Conservation (phyloP, 64 coral and sea anemone genomes). For the Pachyseris speciosa region DNA sequence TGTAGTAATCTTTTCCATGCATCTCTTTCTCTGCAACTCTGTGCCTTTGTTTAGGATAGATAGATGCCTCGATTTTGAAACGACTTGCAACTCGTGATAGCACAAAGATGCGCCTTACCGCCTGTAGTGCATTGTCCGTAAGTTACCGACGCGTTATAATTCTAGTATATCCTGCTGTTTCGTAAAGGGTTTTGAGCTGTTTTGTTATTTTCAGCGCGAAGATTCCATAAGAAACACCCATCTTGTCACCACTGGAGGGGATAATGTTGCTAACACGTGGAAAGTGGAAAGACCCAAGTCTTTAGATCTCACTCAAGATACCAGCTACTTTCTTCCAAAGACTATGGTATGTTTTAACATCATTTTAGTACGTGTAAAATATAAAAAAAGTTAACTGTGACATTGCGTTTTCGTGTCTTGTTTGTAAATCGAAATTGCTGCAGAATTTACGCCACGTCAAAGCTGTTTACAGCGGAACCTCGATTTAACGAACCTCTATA, state of each 20-base stretch:
- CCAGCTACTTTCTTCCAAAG: conserved; percentile 87
- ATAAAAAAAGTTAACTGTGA: no score
- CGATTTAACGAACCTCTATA: no score
- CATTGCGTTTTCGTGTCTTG: background rate
- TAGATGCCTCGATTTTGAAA: no score
- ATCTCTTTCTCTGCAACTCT: background rate
- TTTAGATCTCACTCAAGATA: conserved; percentile 72
- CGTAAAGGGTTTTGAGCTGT: background rate
- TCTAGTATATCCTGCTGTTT: background rate
- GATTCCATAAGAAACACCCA: conserved; percentile 77
- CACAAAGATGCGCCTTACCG: no score
- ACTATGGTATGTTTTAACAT: conserved; percentile 69
- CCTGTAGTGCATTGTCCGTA: background rate
- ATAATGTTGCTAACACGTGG: conserved; percentile 71
- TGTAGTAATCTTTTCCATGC: background rate
- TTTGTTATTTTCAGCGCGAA: conserved; percentile 65
- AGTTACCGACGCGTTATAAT: background rate
- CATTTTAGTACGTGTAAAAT: no score
- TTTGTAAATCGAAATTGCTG: no score
- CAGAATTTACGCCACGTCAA: no score
- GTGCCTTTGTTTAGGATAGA: no score
- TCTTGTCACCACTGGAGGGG: conserved; percentile 74
- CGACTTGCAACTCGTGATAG: no score
- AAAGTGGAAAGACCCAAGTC: conserved; percentile 81
- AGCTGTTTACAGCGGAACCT: no score